Base-by-base conservation (phyloP, 2,113 vertebrate species). In the Vanacampus margaritifer region DNA sequence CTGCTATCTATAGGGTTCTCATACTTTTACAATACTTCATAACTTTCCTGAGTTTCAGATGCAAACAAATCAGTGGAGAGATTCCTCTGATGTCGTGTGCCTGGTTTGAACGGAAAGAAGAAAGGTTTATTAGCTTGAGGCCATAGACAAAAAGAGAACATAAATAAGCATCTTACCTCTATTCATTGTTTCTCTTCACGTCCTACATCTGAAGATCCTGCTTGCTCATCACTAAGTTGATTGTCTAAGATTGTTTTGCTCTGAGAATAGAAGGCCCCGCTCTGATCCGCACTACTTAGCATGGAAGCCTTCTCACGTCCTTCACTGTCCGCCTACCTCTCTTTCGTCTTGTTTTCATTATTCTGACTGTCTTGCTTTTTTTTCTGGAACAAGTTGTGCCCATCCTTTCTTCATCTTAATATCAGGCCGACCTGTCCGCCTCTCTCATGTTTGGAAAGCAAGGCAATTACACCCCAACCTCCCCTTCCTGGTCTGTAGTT, bases 151-250 rank as follows among this genome's bases (percentile, higher is more conserved):
- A 51, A 51, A 51, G 19, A 50, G 48, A 21, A 51, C 21, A 8
- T 23, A 23, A 51, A 23, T 51, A 51, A 51, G 21, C n/a, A 10
- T 50, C 48, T 50, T 50, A 50, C 48, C 43, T 45, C 43, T 46
- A 23, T n/a, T 51, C 19, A 51, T n/a, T 48, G 48, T 46, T 46
- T 17, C 45, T 46, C 45, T 46, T 46, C 45, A 46, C 45, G 6
- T 51, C n/a, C 48, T 11, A 2, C 21, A 51, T 8, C 21, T 11
- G 48, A 23, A 51, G 21, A 51, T 51, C 0, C 7, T 48, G 48
- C 48, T 51, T 51, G n/a, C 48, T 51, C 48, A 51, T 51, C 48
- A 51, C 48, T 23, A 46, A 46, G 48, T 51, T 51, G 48, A 51
- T 51, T 51, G 48, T 51, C 48, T 2, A 23, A n/a, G 21, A 23